Evolutionary conservation across 2,888 invertebrate genomes (phyloP), one percentile per base, ranked within the genome.

Genomic region (Euphydryas editha): DNA sequence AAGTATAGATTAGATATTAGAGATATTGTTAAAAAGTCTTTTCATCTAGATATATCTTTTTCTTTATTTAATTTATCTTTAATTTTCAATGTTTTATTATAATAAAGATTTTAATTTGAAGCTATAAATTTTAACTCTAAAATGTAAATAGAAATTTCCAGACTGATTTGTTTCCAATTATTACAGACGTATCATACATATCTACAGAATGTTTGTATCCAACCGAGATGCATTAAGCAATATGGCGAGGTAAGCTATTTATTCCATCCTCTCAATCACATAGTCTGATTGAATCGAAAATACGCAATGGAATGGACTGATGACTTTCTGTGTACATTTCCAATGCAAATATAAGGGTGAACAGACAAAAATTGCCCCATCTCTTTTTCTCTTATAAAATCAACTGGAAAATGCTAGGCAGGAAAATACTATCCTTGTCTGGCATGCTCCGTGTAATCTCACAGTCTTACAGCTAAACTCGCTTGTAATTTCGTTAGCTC

Each of bases 221-320:
- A 51, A 51, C 13, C 15, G 20, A 46, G 4, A n/a, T 44, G 42
- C 42, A 44, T 44, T 39, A 39, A 39, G 39, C 47, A 47, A 20
- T 1, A 20, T 20, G 21, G 20, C 15, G 17, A 18, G 46, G 7
- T 24, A 11, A 51, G 21, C 21, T 24, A 49, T 49, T 51, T 21
- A 51, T 51, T n/a, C 21, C 24, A 13, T 24, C 15, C 24, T 7
- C 24, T 51, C 49, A 51, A 51, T 51, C 49, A 15, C 15, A 51
- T 8, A 47, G 57, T 6, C 24, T 47, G 39, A 57, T 57, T 62
- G 57, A 57, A 62, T 49, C 44, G 62, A 49, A 58, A 63, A 49
- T 18, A 57, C 57, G 57, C 62, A 58, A 24, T n/a, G 15, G 49
- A 46, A 57, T 37, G 13, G 13, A 49, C 24, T 17, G 57, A 49